phyloP scores from a whole-genome alignment of 1,140 invertebrate species.

The Medauroidea extradentata region DNA sequence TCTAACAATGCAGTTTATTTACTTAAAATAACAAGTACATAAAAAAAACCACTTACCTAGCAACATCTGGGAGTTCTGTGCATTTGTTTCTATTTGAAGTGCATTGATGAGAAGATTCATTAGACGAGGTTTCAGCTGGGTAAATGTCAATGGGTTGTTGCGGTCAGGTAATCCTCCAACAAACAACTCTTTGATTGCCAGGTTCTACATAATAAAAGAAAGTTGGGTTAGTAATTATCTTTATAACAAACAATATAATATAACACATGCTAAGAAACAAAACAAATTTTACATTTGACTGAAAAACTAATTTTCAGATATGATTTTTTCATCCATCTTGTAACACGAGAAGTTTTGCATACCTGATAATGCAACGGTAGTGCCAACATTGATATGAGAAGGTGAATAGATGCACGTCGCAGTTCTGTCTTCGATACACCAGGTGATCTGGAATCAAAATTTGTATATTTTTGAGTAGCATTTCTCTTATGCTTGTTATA shows the following conservation, averaged over 20 bases:
- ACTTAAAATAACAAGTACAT: neutral
- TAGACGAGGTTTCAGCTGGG: slow-evolving; percentile 73
- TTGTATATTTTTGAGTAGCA: too few relatives aligned
- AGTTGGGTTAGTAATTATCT: neutral
- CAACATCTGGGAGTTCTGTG: slow-evolving; percentile 86
- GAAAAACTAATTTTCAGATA: neutral
- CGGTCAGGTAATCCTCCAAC: slow-evolving; percentile 26
- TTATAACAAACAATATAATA: neutral
- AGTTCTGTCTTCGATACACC: slow-evolving; percentile 71
- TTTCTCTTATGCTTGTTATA: too few relatives aligned
- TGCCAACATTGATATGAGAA: slow-evolving; percentile 82
- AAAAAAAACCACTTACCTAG: slow-evolving; percentile 53
- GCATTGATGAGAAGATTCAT: slow-evolving; percentile 84
- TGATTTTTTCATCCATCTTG: too few relatives aligned
- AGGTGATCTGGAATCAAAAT: slow-evolving; percentile 20
- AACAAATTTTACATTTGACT: neutral
- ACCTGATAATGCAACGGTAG: slow-evolving; percentile 88
- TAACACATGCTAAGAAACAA: neutral
- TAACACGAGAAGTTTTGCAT: too few relatives aligned
- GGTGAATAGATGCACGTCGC: slow-evolving; percentile 82
- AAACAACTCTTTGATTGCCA: slow-evolving; percentile 68
- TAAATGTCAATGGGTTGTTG: slow-evolving; percentile 59
- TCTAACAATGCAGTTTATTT: neutral
- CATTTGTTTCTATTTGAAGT: slow-evolving; percentile 79
- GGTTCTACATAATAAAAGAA: slow-evolving; percentile 58